Percentiles rank a stretch among this genome's conserved stretches.
These are phyloP conservation scores for Crenichthys baileyi DNA, from an alignment of 2,797 vertebrate genomes.

Conservation along the genomic window DNA sequence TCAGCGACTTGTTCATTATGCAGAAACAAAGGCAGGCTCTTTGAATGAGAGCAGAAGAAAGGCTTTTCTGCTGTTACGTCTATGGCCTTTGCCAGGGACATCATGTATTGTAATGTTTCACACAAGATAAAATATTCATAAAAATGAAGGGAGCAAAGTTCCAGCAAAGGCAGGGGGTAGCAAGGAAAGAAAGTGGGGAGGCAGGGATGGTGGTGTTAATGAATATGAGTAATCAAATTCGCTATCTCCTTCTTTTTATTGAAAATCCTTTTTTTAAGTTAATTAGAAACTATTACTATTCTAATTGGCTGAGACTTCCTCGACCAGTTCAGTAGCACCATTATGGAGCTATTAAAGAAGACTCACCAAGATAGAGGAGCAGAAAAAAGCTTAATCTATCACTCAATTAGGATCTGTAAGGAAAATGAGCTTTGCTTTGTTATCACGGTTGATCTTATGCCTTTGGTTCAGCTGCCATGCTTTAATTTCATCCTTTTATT, in stretches of 20 bases:
- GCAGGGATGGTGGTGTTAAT: conserved; percentile 85
- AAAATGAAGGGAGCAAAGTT: conserved; percentile 76
- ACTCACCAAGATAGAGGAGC: conserved; percentile 72
- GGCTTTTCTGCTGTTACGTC: conserved; percentile 56
- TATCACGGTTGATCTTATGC: conserved; percentile 79
- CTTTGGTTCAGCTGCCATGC: conserved; percentile 65
- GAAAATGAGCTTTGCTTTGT: conserved; percentile 78
- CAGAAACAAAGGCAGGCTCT: conserved; percentile 70
- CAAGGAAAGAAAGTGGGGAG: neutral
- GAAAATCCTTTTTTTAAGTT: conserved; percentile 93
- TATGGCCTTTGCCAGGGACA: conserved; percentile 70
- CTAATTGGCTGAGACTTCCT: conserved; percentile 92
- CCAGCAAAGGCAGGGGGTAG: conserved; percentile 39
- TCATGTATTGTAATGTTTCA: conserved; percentile 66
- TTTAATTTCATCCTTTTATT: conserved; percentile 37
- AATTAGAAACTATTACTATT: conserved; percentile 98
- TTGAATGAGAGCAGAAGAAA: conserved; percentile 65
- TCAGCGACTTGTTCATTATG: conserved; percentile 71
- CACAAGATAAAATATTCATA: conserved; percentile 75
- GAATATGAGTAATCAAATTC: conserved; percentile 96
- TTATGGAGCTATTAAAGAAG: conserved; percentile 84
- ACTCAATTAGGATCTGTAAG: conserved; percentile 82
- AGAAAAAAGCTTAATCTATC: conserved; percentile 80
- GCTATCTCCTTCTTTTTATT: conserved; percentile 90
- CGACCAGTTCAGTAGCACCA: conserved; percentile 82